Base-by-base conservation (phyloP, 2,888 invertebrate species). In the Scaptomyza tumidula region DNA sequence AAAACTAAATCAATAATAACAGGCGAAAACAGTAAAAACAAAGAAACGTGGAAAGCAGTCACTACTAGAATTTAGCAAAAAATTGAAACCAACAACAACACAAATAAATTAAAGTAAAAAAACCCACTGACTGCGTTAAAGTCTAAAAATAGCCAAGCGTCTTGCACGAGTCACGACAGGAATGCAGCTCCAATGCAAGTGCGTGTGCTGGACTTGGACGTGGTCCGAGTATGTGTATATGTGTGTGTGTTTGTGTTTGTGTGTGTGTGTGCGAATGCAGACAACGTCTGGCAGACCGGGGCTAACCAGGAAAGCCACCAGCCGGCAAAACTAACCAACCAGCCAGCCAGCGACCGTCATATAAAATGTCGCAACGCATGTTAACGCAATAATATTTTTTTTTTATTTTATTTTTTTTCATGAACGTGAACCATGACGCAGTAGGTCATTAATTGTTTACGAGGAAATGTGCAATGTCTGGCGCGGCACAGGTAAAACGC, bases 391-490 rank as follows among this genome's bases (percentile, higher is more conserved):
- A 75, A 83, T 77, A 75, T 79, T 56, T 52, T 27, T 49, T 41
- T 53, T 6, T 24, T 24, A 19, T 19, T 19, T 19, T 24, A 2
- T 24, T 43, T 45, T 56, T 39, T 54, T 41, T 57, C 56, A 37
- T 60, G 71, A 71, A 74, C 75, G 61, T 71, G 77, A 77, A 79
- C 84, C 80, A 70, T 71, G 68, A 84, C 82, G 79, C 85, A 86
- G 83, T 86, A 83, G 86, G 86, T 86, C 86, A 86, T 86, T 86
- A 83, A 86, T 79, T 85, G 83, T 78, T 75, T 71, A 75, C 71
- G 63, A 56, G 70, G 53, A 78, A 78, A 66, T 73, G 63, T 50
- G 67, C 70, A 68, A 45, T 52, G 63, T 63, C 60, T 62, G 54
- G 61, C 64, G 46, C 33, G 61, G 58, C 43, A 16, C 16, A 62